Conservation (phyloP, 2,888 invertebrate genomes). For the Sinelater perroti region DNA sequence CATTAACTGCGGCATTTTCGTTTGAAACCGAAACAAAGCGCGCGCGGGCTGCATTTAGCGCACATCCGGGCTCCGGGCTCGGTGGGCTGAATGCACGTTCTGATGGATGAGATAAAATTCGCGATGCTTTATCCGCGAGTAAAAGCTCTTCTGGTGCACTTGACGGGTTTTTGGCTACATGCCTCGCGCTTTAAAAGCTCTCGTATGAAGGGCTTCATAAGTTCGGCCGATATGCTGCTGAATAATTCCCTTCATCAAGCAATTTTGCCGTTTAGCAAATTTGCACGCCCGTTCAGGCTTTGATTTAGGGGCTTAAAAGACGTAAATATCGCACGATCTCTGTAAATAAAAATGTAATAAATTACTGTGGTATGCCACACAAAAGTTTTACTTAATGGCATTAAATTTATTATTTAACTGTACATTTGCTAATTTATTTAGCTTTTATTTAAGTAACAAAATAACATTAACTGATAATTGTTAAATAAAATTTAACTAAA, state of each 20-base stretch:
- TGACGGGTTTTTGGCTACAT: slow-evolving; percentile 36
- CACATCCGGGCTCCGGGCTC: slow-evolving; percentile 24
- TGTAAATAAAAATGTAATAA: too few relatives aligned
- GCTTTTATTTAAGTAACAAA: too few relatives aligned
- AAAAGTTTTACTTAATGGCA: too few relatives aligned
- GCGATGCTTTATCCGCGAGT: slow-evolving; percentile 30
- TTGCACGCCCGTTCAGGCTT: too few relatives aligned
- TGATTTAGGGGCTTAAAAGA: too few relatives aligned
- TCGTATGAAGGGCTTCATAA: slow-evolving; percentile 29
- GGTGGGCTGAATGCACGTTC: slow-evolving; percentile 14
- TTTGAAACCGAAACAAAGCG: neutral
- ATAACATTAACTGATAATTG: too few relatives aligned
- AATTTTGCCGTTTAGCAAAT: slow-evolving; percentile 31
- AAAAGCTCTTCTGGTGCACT: slow-evolving; percentile 34
- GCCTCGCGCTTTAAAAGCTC: slow-evolving; percentile 32
- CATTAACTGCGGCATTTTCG: slow-evolving; percentile 7
- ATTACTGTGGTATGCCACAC: too few relatives aligned
- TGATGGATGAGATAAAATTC: slow-evolving; percentile 31
- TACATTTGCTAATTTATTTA: too few relatives aligned
- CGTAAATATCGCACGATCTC: too few relatives aligned
- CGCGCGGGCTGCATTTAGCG: neutral
- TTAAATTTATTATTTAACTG: too few relatives aligned
- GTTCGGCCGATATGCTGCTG: slow-evolving; percentile 23
- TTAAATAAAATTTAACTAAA: too few relatives aligned
- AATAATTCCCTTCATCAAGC: slow-evolving; percentile 27